Percentiles rank a stretch among this genome's conserved stretches.
These are phyloP conservation scores for Falco rusticolus DNA, from an alignment of 2,797 vertebrate genomes.

Conservation along the genomic window DNA sequence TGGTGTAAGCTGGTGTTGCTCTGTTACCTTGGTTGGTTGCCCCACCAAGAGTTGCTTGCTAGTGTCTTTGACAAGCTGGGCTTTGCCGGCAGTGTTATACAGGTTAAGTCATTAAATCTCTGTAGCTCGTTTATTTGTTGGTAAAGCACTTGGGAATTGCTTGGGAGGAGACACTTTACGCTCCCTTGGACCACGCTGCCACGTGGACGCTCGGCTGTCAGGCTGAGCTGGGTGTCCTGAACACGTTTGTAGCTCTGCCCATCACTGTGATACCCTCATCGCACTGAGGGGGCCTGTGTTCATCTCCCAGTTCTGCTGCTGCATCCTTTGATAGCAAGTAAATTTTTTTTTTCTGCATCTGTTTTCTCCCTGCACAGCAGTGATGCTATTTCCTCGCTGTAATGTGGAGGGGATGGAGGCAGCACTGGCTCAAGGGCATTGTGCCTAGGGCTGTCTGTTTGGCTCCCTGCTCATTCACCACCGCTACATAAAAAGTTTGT, in stretches of 20 bases:
- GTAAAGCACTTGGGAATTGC: background rate
- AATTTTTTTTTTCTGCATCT: background rate
- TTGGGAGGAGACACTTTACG: background rate
- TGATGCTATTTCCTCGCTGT: rapidly evolving
- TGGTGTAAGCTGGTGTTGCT: background rate
- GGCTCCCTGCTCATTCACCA: background rate
- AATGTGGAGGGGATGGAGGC: rapidly evolving
- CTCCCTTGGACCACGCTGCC: background rate
- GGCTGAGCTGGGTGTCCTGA: background rate
- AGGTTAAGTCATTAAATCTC: background rate
- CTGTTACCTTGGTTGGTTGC: background rate
- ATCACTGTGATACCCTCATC: rapidly evolving
- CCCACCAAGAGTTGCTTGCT: background rate
- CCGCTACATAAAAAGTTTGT: background rate
- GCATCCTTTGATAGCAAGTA: background rate
- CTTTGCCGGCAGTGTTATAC: background rate
- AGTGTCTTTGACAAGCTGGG: background rate
- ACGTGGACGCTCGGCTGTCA: background rate
- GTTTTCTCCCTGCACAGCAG: background rate
- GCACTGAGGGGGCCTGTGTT: background rate
- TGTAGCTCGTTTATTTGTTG: background rate
- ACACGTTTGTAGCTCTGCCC: background rate
- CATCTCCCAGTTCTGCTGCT: background rate
- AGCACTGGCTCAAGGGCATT: background rate
- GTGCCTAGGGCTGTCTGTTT: background rate